Percentiles rank a stretch among this genome's conserved stretches.
phyloP scores from a whole-genome alignment of 2,797 vertebrate species.

The Balearica regulorum region DNA sequence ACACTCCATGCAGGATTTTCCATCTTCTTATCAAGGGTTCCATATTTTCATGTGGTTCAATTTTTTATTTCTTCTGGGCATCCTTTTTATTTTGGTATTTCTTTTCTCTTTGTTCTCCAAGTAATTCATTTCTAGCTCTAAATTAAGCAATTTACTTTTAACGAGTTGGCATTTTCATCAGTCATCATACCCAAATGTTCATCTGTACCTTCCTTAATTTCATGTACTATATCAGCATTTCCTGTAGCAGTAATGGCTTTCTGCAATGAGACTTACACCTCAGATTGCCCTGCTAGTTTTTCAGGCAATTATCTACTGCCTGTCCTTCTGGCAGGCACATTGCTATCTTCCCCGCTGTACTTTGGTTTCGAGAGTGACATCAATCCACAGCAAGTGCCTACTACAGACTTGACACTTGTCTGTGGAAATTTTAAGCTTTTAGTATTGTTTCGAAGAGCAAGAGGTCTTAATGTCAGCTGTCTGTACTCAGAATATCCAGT shows the following conservation, averaged over 20 bases:
- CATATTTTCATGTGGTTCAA: not conserved
- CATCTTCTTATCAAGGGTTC: not conserved
- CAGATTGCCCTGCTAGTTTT: not conserved
- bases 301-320: not conserved
- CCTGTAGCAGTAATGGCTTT: not conserved
- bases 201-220: slow-evolving; percentile 41
- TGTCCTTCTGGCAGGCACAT: not conserved
- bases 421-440: not conserved
- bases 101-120: slow-evolving; percentile 22
- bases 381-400: not conserved
- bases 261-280: slow-evolving; percentile 1
- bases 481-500: not conserved
- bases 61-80: slow-evolving; percentile 32
- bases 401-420: not conserved
- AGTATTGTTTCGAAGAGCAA: not conserved
- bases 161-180: slow-evolving; percentile 16
- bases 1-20: not conserved
- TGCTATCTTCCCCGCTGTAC: not conserved
- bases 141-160: slow-evolving; percentile 38
- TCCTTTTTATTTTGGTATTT: slow-evolving; percentile 21
- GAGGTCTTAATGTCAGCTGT: not conserved
- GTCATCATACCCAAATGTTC: slow-evolving; percentile 46
- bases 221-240: slow-evolving; percentile 16
- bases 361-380: not conserved
- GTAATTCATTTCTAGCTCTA: slow-evolving; percentile 2